phyloP scores from a whole-genome alignment of 2,797 vertebrate genomes.

The Bufotes viridis region DNA sequence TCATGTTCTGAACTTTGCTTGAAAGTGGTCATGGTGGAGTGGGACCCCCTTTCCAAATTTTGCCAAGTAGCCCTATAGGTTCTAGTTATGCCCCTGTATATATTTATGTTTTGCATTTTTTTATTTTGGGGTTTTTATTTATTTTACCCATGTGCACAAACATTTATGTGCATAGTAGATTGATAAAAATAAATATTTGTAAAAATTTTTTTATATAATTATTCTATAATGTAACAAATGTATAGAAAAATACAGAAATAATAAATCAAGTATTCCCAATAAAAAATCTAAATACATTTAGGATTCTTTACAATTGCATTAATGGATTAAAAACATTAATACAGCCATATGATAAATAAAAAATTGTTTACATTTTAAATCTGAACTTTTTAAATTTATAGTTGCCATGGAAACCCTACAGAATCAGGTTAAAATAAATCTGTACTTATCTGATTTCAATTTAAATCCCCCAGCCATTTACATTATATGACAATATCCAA shows the following conservation, averaged over 20 bases:
- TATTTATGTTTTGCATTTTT: too few relatives aligned
- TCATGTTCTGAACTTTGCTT: too few relatives aligned
- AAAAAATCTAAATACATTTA: background rate
- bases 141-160: background rate
- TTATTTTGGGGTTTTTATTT: too few relatives aligned
- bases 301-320: background rate
- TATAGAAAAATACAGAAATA: background rate
- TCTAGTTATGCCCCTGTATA: too few relatives aligned
- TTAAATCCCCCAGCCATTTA: slow-evolving; percentile 46
- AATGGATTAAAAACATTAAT: background rate
- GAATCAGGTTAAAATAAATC: slow-evolving; percentile 38
- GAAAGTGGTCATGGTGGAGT: too few relatives aligned
- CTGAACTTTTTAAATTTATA: slow-evolving; percentile 6
- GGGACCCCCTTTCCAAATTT: too few relatives aligned
- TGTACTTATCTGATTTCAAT: slow-evolving; percentile 60
- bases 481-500: slow-evolving; percentile 45
- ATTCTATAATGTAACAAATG: background rate
- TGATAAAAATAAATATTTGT: background rate
- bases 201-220: background rate
- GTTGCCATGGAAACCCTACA: slow-evolving; percentile 26
- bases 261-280: background rate
- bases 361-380: background rate
- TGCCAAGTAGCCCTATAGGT: too few relatives aligned
- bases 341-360: background rate
- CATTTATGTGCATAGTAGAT: background rate